These are phyloP conservation scores for Lasiurus borealis DNA, from an alignment of 2,113 vertebrate species.

Conservation along the genomic window DNA sequence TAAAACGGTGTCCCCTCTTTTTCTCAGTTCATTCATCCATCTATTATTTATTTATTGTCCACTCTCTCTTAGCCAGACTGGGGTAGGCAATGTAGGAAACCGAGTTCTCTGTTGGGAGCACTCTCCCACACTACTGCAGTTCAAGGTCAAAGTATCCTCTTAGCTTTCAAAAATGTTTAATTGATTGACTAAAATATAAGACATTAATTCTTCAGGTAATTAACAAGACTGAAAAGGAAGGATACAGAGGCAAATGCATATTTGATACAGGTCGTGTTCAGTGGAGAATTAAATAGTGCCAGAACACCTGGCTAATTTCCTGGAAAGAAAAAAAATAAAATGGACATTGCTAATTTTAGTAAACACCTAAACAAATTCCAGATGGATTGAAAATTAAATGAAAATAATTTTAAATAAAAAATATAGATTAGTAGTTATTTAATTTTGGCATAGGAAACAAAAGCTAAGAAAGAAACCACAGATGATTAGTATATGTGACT, in stretches of 20 bases:
- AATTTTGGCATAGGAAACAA: background rate
- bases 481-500: background rate
- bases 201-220: conserved; percentile 28
- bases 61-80: background rate
- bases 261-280: background rate
- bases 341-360: background rate
- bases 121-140: background rate
- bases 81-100: no score
- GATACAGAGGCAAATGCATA: background rate
- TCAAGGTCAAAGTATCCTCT: background rate
- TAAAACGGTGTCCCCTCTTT: background rate
- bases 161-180: conserved; percentile 23
- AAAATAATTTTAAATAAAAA: conserved; percentile 44
- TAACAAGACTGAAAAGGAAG: conserved; percentile 1
- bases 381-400: background rate
- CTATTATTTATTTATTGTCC: background rate
- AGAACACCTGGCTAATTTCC: background rate
- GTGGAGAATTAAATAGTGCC: background rate
- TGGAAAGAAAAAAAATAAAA: background rate
- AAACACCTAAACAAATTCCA: conserved; percentile 56
- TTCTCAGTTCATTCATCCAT: background rate
- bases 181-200: conserved; percentile 12
- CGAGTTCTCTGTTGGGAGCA: background rate
- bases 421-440: background rate
- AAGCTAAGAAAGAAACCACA: background rate